These are phyloP conservation scores for Zootoca vivipara DNA, from an alignment of 2,113 vertebrate species.

Conservation along the genomic window DNA sequence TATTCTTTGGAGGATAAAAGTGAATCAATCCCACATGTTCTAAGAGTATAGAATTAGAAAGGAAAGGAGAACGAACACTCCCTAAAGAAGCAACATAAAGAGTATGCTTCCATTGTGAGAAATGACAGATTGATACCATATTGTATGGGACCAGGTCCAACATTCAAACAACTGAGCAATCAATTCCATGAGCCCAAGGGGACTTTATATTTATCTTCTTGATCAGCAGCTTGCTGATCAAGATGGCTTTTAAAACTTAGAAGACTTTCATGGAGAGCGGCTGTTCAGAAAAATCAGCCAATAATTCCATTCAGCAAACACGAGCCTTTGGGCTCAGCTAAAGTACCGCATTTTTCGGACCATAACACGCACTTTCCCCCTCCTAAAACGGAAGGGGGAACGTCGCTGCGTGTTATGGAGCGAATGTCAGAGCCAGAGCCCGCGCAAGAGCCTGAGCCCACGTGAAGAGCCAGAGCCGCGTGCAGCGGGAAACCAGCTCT, in stretches of 20 bases:
- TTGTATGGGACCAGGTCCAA: not conserved
- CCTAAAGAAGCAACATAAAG: not conserved
- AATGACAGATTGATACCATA: not conserved
- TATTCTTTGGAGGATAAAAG: not conserved
- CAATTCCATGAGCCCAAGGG: not conserved
- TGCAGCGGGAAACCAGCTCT: no score
- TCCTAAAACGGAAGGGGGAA: no score
- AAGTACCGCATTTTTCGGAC: no score
- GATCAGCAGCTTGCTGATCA: not conserved
- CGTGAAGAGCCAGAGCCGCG: no score
- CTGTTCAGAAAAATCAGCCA: not conserved
- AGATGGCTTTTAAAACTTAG: not conserved
- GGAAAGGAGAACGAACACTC: not conserved
- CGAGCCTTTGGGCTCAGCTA: not conserved
- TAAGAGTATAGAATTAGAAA: not conserved
- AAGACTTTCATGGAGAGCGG: not conserved
- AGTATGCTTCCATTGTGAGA: not conserved
- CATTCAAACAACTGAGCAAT: not conserved
- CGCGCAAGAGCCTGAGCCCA: no score
- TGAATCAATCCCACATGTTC: not conserved
- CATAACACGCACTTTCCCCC: no score
- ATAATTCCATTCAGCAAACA: not conserved
- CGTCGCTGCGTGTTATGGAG: no score
- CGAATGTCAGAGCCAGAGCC: no score
- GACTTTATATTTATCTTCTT: not conserved